Evolutionary conservation across 2,888 invertebrate species (phyloP).

Genomic region (Alviniconcha strummeri): DNA sequence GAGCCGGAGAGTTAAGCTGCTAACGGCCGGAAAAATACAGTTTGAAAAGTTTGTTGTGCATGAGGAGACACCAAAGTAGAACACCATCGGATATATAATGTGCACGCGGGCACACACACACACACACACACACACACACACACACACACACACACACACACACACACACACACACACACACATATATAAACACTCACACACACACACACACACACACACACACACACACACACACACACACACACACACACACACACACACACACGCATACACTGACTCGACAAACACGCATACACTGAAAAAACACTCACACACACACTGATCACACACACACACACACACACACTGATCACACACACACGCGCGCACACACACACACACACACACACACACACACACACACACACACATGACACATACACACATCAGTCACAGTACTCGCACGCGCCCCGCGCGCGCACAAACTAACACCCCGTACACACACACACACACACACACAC

Average conservation of each 20-base stretch:
- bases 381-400: background rate
- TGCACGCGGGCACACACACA: background rate
- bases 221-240: background rate
- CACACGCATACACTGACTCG: background rate
- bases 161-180: background rate
- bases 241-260: background rate
- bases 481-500: background rate
- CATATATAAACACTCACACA: background rate
- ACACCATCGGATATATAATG: background rate
- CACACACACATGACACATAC: background rate
- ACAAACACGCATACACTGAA: too few relatives aligned
- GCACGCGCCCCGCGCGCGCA: too few relatives aligned
- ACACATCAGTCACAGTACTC: too few relatives aligned
- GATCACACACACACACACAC: background rate
- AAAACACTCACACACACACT: background rate
- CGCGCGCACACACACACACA: background rate
- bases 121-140: background rate
- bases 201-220: background rate
- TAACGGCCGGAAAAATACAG: background rate
- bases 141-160: constrained; percentile 1
- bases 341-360: background rate
- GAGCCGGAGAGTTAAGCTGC: too few relatives aligned
- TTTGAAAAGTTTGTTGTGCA: background rate
- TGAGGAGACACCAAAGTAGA: background rate
- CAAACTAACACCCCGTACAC: background rate